phyloP scores from a whole-genome alignment of 2,888 invertebrate species.

The Spilarctia lutea region DNA sequence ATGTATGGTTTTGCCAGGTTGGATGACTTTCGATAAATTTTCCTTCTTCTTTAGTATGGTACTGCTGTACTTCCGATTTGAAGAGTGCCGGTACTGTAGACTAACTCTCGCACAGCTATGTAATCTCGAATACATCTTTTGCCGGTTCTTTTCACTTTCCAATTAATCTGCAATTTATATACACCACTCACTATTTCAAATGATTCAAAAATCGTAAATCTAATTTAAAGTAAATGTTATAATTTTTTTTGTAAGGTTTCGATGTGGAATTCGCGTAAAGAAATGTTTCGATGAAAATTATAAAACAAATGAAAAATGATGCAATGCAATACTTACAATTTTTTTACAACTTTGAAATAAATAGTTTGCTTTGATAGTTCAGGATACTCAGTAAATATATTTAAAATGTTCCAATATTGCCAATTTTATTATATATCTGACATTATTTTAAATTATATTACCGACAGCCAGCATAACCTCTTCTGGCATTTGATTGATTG shows the following conservation, averaged over 20 bases:
- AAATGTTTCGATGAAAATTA: slow-evolving; percentile 1
- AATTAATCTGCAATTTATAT: slow-evolving; percentile 71
- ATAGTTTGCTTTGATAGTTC: slow-evolving; percentile 5
- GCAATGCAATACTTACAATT: slow-evolving; percentile 57
- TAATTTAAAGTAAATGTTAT: background rate
- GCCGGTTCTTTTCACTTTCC: slow-evolving; percentile 48
- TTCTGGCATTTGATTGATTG: background rate
- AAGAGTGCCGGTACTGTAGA: slow-evolving; percentile 59
- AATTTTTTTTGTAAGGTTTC: background rate
- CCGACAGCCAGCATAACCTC: background rate
- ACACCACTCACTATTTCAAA: slow-evolving; percentile 71
- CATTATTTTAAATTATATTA: slow-evolving; percentile 23
- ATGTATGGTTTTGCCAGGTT: slow-evolving; percentile 86
- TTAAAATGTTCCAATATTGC: slow-evolving; percentile 12
- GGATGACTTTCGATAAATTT: slow-evolving; percentile 54
- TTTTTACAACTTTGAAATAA: slow-evolving; percentile 12
- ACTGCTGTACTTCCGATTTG: slow-evolving; percentile 59
- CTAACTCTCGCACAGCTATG: slow-evolving; percentile 59
- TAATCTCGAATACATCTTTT: slow-evolving; percentile 77
- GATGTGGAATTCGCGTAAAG: background rate
- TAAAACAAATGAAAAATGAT: slow-evolving; percentile 67
- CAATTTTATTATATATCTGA: slow-evolving; percentile 17
- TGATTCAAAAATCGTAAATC: slow-evolving; percentile 15
- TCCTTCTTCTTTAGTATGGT: slow-evolving; percentile 76
- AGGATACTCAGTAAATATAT: slow-evolving; percentile 11